phyloP scores from a whole-genome alignment of 23 tunicate genomes.

The Diplosoma virens region DNA sequence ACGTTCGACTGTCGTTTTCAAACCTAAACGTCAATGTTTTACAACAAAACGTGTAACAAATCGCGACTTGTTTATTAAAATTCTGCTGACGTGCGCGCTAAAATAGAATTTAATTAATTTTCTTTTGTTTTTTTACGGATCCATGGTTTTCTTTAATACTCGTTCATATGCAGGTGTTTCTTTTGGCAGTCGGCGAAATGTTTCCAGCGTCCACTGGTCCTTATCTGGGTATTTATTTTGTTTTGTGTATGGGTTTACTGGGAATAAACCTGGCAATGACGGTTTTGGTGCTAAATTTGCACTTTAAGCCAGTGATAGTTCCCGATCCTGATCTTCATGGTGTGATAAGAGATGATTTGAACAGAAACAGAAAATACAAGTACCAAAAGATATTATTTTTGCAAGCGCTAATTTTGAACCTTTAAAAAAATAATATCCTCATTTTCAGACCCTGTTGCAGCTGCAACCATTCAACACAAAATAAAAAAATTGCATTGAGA shows the following conservation, averaged over 20 bases:
- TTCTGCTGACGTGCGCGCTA: background rate
- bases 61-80: no score
- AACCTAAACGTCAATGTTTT: no score
- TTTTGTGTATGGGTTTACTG: conserved; percentile 67
- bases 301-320: conserved; percentile 59
- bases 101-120: background rate
- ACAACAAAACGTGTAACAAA: no score
- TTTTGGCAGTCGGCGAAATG: conserved; percentile 85
- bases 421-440: no score
- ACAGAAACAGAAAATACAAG: no score
- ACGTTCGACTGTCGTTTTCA: no score
- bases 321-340: background rate
- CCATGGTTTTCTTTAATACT: background rate
- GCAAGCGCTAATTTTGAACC: no score
- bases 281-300: conserved; percentile 63
- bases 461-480: no score
- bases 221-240: conserved; percentile 79
- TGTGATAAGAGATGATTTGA: no score
- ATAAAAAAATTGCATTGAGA: no score
- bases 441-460: no score
- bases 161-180: conserved; percentile 61
- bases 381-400: no score
- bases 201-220: conserved; percentile 92
- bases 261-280: conserved; percentile 75
- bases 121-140: background rate